phyloP scores from a whole-genome alignment of 2,113 vertebrate species.

The Charadrius vociferus region DNA sequence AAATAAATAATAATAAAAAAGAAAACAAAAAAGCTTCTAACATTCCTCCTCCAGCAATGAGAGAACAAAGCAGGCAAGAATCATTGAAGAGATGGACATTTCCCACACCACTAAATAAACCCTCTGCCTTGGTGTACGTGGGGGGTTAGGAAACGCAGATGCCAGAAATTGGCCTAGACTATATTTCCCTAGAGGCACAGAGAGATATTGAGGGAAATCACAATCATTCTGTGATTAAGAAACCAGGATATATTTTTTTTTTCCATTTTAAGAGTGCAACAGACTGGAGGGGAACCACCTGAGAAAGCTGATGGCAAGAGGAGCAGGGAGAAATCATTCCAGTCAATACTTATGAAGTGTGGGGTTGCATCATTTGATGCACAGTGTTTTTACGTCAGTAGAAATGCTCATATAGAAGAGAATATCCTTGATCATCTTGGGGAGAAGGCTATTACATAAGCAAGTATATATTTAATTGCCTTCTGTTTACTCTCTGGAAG shows the following conservation, averaged over 20 bases:
- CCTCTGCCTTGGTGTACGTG: not conserved
- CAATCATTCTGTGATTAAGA: conserved; percentile 31
- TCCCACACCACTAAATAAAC: conserved; percentile 28
- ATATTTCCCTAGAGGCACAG: conserved; percentile 60
- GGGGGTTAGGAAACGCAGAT: conserved; percentile 46
- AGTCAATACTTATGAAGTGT: not conserved
- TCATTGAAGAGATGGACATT: not conserved
- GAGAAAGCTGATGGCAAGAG: conserved; percentile 11
- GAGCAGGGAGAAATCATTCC: not conserved
- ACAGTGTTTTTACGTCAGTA: not conserved
- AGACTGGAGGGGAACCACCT: not conserved
- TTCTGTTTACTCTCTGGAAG: not conserved
- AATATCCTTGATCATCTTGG: not conserved
- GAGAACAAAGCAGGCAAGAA: conserved; percentile 17
- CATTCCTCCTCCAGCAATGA: not conserved
- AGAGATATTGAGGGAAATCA: conserved; percentile 57
- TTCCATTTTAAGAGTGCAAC: not conserved
- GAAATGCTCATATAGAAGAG: not conserved
- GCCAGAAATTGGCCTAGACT: conserved; percentile 46
- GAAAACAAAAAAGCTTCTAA: not conserved
- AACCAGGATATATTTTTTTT: not conserved
- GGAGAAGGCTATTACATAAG: not conserved
- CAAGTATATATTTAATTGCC: not conserved
- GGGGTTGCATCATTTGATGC: not conserved
- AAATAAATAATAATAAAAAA: not conserved